These are phyloP conservation scores for Brachionus rotundiformis DNA, from an alignment of 1,140 invertebrate genomes.

Conservation along the genomic window DNA sequence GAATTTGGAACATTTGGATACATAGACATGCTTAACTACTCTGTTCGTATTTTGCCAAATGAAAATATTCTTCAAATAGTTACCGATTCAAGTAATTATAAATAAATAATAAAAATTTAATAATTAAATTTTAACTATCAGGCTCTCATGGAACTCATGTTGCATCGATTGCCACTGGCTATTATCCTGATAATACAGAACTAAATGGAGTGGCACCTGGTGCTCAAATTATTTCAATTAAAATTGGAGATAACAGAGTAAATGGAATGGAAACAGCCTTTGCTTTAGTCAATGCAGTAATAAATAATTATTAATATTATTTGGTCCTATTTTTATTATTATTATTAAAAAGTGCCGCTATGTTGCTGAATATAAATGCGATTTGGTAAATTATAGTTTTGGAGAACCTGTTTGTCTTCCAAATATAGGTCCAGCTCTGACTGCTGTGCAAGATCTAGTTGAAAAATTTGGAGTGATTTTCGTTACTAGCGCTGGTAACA, in stretches of 20 bases:
- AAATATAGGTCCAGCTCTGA: slow-evolving; percentile 72
- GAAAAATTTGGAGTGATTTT: slow-evolving; percentile 87
- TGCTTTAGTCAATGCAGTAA: slow-evolving; percentile 82
- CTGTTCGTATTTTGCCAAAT: slow-evolving; percentile 87
- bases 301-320: slow-evolving; percentile 64
- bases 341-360: slow-evolving; percentile 52
- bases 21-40: slow-evolving; percentile 79
- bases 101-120: neutral
- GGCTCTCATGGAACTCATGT: slow-evolving; percentile 95
- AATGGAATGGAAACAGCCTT: slow-evolving; percentile 93
- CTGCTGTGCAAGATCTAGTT: slow-evolving; percentile 72
- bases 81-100: slow-evolving; percentile 81
- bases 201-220: slow-evolving; percentile 92
- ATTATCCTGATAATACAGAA: slow-evolving; percentile 85
- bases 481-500: slow-evolving; percentile 89
- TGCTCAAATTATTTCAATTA: slow-evolving; percentile 88
- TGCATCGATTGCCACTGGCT: slow-evolving; percentile 86
- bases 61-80: slow-evolving; percentile 90
- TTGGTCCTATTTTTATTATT: slow-evolving; percentile 69
- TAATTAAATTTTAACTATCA: slow-evolving; percentile 62
- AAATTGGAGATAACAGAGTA: slow-evolving; percentile 83
- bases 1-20: slow-evolving; percentile 76
- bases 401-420: slow-evolving; percentile 89
- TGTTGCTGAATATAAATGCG: slow-evolving; percentile 67
- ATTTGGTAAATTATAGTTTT: slow-evolving; percentile 97